Evolutionary conservation across 2,113 vertebrate species (phyloP).

Genomic region (Trinectes maculatus): DNA sequence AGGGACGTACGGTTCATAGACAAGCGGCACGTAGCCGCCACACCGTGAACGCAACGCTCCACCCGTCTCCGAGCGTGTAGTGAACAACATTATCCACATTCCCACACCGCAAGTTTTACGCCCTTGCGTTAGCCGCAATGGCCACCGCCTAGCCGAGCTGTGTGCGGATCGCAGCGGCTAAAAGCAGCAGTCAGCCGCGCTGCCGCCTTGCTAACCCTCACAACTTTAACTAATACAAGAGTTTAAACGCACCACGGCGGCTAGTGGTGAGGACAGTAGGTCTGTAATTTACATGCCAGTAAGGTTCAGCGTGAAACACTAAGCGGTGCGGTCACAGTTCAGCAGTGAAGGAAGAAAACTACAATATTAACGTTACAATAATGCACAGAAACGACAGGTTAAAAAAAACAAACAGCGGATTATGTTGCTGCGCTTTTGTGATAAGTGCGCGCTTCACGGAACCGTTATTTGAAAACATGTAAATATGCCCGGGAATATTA

Average conservation of each 20-base stretch:
- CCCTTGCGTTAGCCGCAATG: slow-evolving; percentile 66
- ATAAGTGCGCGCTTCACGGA: too few relatives aligned
- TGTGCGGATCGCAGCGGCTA: background rate
- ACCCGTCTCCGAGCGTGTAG: slow-evolving; percentile 25
- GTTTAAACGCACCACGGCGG: too few relatives aligned
- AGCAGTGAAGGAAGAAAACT: background rate
- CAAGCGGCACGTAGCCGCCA: slow-evolving; percentile 74
- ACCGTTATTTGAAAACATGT: too few relatives aligned
- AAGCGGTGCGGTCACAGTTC: background rate
- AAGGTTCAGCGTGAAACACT: too few relatives aligned
- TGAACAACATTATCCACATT: background rate
- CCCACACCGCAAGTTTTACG: slow-evolving; percentile 45
- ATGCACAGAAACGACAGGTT: background rate
- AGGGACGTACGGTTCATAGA: slow-evolving; percentile 77
- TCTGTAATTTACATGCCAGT: too few relatives aligned
- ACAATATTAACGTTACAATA: background rate
- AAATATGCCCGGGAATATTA: too few relatives aligned
- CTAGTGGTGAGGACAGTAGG: too few relatives aligned
- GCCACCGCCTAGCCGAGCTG: slow-evolving; percentile 57
- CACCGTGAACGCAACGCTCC: slow-evolving; percentile 56
- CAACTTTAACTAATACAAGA: too few relatives aligned
- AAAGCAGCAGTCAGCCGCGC: slow-evolving; percentile 22
- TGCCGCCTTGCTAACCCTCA: background rate
- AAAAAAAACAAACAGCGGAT: too few relatives aligned
- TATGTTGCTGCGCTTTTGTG: too few relatives aligned